Percentiles rank a stretch among this genome's conserved stretches.
These are phyloP conservation scores for Acrobasis repandana DNA, from an alignment of 2,888 invertebrate genomes.

Conservation along the genomic window DNA sequence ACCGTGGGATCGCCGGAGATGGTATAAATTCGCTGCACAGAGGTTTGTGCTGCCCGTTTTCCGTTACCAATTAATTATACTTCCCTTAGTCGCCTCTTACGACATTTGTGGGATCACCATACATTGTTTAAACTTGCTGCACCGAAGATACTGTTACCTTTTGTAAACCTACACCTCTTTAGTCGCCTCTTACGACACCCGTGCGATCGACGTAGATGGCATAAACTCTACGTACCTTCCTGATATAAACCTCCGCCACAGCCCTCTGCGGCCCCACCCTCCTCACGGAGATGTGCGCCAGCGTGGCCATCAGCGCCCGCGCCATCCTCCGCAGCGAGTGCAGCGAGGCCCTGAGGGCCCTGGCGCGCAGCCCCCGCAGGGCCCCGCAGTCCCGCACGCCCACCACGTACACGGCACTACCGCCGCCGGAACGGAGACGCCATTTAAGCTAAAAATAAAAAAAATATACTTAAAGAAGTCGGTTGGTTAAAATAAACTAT, in stretches of 20 bases:
- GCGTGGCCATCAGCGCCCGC: constrained; percentile 79
- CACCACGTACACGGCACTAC: constrained; percentile 98
- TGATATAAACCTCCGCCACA: constrained; percentile 82
- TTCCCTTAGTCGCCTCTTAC: not conserved
- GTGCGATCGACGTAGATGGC: no score
- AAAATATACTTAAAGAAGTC: not conserved
- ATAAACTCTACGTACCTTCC: constrained; percentile 84
- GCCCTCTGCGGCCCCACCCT: constrained; percentile 10
- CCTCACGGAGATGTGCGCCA: constrained; percentile 14
- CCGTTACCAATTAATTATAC: no score
- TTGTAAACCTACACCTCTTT: no score
- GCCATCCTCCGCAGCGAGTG: constrained; percentile 95
- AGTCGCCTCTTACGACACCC: not conserved
- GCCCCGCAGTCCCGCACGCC: constrained; percentile 96
- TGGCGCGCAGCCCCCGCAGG: constrained; percentile 91
- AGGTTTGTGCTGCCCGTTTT: no score
- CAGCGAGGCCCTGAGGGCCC: constrained; percentile 94
- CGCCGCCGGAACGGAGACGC: constrained; percentile 94
- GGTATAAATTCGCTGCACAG: no score
- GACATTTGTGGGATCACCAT: no score
- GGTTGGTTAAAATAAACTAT: no score
- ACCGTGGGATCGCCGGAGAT: no score
- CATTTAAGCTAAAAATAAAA: constrained; percentile 90
- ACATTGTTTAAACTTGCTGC: no score
- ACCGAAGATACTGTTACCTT: no score